Base-by-base conservation (phyloP, 2,888 invertebrate genomes). In the Agrochola lychnidis region DNA sequence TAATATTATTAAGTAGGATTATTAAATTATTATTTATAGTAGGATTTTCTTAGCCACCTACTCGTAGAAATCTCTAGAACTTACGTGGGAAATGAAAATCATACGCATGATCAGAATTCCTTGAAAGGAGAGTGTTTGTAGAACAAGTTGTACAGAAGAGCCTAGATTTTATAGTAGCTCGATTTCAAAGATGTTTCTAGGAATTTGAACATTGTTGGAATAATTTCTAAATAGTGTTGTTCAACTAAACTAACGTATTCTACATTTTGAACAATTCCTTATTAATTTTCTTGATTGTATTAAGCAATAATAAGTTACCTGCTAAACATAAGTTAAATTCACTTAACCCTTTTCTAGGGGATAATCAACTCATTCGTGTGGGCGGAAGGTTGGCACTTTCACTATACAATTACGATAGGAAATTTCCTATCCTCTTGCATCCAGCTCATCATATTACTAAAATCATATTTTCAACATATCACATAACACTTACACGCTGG, bases 171-270 rank as follows among this genome's bases (percentile, higher is more conserved):
- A 74, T 30, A 42, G 16, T 63, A 48, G 45, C 0, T 73, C 0
- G 4, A 75, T 45, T 56, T 25, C 62, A 36, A 56, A 56, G n/a
- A 30, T 14, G 19, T 36, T 74, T 73, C 62, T 36, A 36, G 16
- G 45, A 73, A 73, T 10, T 10, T 12, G 36, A 56, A 53, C 42
- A 14, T 61, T n/a, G 14, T 48, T 45, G 2, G 14, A 59, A 19
- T 10, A 12, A 19, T 40, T 69, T 57, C 9, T 19, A 1, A 42
- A 19, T n/a, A n/a, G 14, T 5, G 5, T 42, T 53, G 42, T 53
- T 74, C 19, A 42, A 62, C 19, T 0, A 22, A 66, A 22, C 7
- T 51, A 16, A 45, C 2, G 22, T 30, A 30, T 67, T 10, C 16
- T 3, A 42, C 0, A 53, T 53, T 25, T 25, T 51, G 9, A 66